Evolutionary conservation across 2,888 invertebrate species (phyloP), one percentile per base, ranked within the genome.

Genomic region (Eledona agricola): DNA sequence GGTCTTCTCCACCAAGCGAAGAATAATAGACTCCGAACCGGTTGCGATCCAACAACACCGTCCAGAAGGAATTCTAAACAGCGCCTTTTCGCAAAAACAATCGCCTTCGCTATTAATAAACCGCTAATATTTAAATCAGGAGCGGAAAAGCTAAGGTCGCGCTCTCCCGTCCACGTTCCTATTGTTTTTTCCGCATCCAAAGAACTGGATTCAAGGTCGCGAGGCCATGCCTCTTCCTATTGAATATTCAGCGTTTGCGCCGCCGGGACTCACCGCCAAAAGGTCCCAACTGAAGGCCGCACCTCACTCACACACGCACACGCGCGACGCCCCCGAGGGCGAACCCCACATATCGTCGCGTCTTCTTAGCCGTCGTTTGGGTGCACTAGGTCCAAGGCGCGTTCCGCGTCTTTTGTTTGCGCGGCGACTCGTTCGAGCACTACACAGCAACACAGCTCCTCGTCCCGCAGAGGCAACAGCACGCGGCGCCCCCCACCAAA

Each of bases 61-160:
- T 19, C 4, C 7, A 29, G 29, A 29, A 29, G 12, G 12, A 29
- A 29, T 29, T 12, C 29, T 4, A 29, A n/a, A 25, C 9, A 25
- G 25, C 25, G 9, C 25, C 9, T 9, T 25, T 25, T 25, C 11
- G 1, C 25, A 20, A 35, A 20, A 12, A 17, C 5, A 32, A 16
- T 17, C 32, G 32, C 7, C 1, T 37, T 19, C 15, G 15, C 23
- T 37, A 37, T 13, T 37, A 9, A 35, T 35, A 35, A 35, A 12
- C 31, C 2, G 16, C 31, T 15, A 31, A 31, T 15, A 31, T 31
- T 31, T n/a, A 15, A 31, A 22, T 34, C 9, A 16, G 25, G 11
- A 7, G 22, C 25, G 37, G 37, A 37, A 37, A 37, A 37, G 15
- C 19, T n/a, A 34, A 34, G 34, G 34, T 34, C 34, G 11, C 34